These are phyloP conservation scores for Arizona elegans DNA, from an alignment of 2,113 vertebrate species.

Conservation along the genomic window DNA sequence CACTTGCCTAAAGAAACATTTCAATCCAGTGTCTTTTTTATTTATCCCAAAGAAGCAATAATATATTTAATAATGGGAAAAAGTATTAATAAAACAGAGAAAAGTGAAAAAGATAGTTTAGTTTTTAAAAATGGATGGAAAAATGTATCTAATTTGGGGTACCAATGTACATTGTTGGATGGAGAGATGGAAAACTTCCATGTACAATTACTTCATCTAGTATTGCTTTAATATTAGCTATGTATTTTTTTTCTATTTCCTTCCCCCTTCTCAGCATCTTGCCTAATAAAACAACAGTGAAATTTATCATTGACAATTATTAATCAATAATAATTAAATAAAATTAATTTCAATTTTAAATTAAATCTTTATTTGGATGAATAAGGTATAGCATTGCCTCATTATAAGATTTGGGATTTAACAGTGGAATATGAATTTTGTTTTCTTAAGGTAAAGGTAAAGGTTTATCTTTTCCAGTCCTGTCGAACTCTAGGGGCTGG, in stretches of 20 bases:
- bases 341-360: not conserved
- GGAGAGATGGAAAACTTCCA: not conserved
- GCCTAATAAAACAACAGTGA: not conserved
- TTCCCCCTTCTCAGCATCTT: not conserved
- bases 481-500: no score
- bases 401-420: not conserved
- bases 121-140: slow-evolving; percentile 30
- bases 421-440: not conserved
- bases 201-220: not conserved
- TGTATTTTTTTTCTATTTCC: not conserved
- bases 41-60: slow-evolving; percentile 45
- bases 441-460: not conserved
- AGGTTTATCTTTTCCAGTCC: no score
- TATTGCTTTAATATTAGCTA: not conserved
- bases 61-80: not conserved
- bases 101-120: not conserved
- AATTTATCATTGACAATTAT: not conserved
- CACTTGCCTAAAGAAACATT: slow-evolving; percentile 60
- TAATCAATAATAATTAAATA: not conserved
- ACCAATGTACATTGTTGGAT: not conserved
- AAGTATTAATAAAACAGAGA: not conserved
- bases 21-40: slow-evolving; percentile 61
- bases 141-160: not conserved
- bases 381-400: not conserved
- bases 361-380: not conserved